Base-by-base conservation (phyloP, 2,113 vertebrate species). In the Macquaria australasica region DNA sequence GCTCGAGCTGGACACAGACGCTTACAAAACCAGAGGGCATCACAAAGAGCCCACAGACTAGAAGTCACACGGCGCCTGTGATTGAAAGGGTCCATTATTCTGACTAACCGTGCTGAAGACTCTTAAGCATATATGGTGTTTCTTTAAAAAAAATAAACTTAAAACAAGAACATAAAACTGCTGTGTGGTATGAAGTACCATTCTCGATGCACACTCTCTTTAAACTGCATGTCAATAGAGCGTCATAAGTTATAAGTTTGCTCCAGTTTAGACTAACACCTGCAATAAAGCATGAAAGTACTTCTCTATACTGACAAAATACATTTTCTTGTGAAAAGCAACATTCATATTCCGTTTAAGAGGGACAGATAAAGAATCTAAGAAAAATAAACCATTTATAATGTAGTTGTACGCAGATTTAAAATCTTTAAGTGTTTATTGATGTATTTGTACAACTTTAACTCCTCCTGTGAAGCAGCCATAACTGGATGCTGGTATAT, bases 51-150 rank as follows among this genome's bases (percentile, higher is more conserved):
- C 90, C 80, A 93, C 88, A 93, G 87, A 93, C 45, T 25, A 58
- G 18, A 77, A 93, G 90, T 94, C 92, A 93, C 90, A 93, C 75
- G 83, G 81, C 12, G 62, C 45, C 66, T 79, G 80, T 79, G 67
- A 88, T 91, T 91, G 88, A 94, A 93, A 93, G 85, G 91, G 62
- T 79, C 83, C 84, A 83, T 92, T 93, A 89, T 94, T 87, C 87
- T 60, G 60, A 66, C 69, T 39, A 75, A 84, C 45, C 8, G 21
- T 43, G 69, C 77, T 80, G 34, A 60, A 56, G 74, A 84, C 87
- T 79, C 45, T 16, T 69, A 70, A 59, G 70, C 71, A 90, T 83
- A 90, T 83, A 70, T 73, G 72, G 37, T 71, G 18, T 59, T 84
- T 28, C 28, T 77, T 67, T 60, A 20, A 43, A 73, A 80, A 81